These are phyloP conservation scores for Papilio glaucus DNA, from an alignment of 1,140 invertebrate species.

Conservation along the genomic window DNA sequence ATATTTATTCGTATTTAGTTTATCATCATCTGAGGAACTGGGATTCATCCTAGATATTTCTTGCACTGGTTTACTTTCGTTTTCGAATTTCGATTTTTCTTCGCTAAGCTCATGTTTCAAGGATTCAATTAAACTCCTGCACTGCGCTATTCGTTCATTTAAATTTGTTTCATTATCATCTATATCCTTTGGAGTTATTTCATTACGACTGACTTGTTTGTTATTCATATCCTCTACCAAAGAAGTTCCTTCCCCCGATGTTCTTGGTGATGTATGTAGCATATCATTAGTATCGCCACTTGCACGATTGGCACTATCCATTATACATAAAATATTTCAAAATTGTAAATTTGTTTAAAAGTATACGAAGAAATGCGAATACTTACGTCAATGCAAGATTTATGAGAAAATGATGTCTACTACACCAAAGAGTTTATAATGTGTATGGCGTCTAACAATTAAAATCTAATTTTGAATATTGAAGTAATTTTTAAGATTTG, in stretches of 20 bases:
- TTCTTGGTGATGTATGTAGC: neutral
- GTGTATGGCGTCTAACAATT: no score
- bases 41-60: neutral
- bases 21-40: neutral
- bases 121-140: constrained; percentile 65
- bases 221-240: neutral
- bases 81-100: constrained; percentile 67
- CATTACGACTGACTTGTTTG: neutral
- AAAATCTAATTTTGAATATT: no score
- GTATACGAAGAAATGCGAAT: neutral
- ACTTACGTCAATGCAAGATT: neutral
- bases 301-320: constrained; percentile 41
- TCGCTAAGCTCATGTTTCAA: constrained; percentile 67
- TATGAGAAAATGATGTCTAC: neutral
- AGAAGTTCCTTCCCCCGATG: constrained; percentile 29
- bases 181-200: constrained; percentile 41
- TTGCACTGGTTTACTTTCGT: constrained; percentile 47
- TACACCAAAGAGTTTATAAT: neutral
- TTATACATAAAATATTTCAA: constrained; percentile 34
- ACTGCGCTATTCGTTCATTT: constrained; percentile 68
- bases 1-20: constrained; percentile 28
- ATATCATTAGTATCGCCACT: constrained; percentile 7
- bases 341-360: constrained; percentile 8
- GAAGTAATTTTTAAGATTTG: no score
- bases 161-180: constrained; percentile 64